Evolutionary conservation across 2,888 invertebrate genomes (phyloP), one percentile per base, ranked within the genome.

Genomic region (Horisme vitalbata): DNA sequence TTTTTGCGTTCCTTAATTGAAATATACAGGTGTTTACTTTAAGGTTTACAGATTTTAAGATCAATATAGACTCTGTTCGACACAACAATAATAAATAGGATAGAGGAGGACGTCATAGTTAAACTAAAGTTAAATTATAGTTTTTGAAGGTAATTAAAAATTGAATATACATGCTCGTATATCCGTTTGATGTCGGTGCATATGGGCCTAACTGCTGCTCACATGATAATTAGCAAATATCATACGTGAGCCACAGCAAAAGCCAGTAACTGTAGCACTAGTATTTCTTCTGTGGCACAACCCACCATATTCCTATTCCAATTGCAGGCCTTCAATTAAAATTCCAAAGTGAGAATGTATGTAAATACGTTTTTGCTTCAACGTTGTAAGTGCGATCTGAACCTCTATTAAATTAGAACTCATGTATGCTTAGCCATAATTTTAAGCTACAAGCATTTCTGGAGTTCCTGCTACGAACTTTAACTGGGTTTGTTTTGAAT

Each of bases 251-350:
- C 46, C 44, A 41, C 10, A 28, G 37, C 18, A 45, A 35, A 23
- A 39, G 44, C 36, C 54, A 54, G 52, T 52, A 57, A 59, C 61
- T 47, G 59, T 39, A 56, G 43, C 43, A 54, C 55, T 33, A 18
- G 27, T 28, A 39, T 30, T 21, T 36, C 23, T 41, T 41, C 41
- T 37, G 20, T 43, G 28, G 28, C 26, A 34, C 21, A 39, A 49
- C 37, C 43, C 41, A 49, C 45, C 45, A 48, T 54, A 63, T 61
- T 64, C 51, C 55, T 51, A 65, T 64, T 62, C 46, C 51, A 56
- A 45, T 65, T 57, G 50, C 48, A 45, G 44, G 32, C 51, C 45
- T 44, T 58, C 49, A 63, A 55, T 55, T 58, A 59, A 59, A 47
- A 54, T 54, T 54, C 57, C 49, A 15, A 13, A 35, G 35, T 39